A percentile compares a stretch with the other conserved stretches of the same genome.
Evolutionary conservation across 2,113 vertebrate genomes (phyloP).

Genomic region (Centropus bengalensis): DNA sequence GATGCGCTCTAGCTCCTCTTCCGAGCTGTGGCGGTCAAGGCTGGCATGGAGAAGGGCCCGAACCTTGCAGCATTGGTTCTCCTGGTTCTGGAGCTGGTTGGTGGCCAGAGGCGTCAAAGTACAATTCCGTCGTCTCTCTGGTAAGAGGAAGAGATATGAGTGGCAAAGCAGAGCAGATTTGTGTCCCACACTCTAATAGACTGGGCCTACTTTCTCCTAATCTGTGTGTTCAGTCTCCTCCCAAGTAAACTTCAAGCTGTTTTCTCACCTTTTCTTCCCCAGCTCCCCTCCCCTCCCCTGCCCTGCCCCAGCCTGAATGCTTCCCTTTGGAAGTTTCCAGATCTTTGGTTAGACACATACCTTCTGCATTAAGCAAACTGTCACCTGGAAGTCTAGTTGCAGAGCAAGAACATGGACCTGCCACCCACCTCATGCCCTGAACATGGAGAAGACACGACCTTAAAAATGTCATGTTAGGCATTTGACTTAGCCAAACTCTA

Average conservation of each 20-base stretch:
- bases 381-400: not conserved
- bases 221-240: not conserved
- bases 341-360: not conserved
- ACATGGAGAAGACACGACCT: not conserved
- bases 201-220: not conserved
- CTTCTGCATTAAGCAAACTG: not conserved
- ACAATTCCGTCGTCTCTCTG: slow-evolving; percentile 87
- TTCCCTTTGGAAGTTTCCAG: not conserved
- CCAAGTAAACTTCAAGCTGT: not conserved
- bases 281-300: too few relatives aligned
- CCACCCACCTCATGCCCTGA: not conserved
- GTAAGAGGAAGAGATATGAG: not conserved
- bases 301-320: not conserved
- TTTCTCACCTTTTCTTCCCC: not conserved
- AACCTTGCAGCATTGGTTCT: slow-evolving; percentile 82
- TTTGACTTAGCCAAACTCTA: not conserved
- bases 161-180: not conserved
- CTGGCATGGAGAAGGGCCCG: slow-evolving; percentile 83
- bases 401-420: not conserved
- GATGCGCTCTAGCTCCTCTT: slow-evolving; percentile 91
- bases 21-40: slow-evolving; percentile 88
- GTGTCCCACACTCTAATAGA: not conserved
- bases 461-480: not conserved
- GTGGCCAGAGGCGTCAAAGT: slow-evolving; percentile 86
- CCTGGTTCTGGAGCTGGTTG: slow-evolving; percentile 89